Conservation (phyloP, 2,888 invertebrate species). For the Chrysopilus asiliformis region DNA sequence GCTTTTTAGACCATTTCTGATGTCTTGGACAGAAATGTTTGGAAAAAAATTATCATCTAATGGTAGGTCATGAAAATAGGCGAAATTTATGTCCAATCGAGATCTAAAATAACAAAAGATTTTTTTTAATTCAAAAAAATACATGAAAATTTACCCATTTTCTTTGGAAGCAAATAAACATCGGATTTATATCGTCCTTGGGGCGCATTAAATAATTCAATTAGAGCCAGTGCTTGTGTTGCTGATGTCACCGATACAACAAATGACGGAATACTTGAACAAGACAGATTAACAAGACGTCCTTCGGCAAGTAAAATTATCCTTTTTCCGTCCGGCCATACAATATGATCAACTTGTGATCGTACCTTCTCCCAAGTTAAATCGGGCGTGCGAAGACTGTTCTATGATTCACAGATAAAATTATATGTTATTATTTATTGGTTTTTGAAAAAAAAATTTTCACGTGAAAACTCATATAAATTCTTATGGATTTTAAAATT, state of each 20-base stretch:
- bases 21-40: no score
- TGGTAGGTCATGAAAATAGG: no score
- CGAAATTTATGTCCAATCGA: no score
- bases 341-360: constrained; percentile 96
- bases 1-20: no score
- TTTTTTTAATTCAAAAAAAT: no score
- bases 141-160: constrained; percentile 85
- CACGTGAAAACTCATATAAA: not conserved
- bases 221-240: constrained; percentile 91
- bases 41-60: no score
- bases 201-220: constrained; percentile 94
- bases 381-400: constrained; percentile 83
- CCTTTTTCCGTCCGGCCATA: constrained; percentile 95
- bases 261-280: constrained; percentile 94
- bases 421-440: no score
- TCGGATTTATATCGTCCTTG: constrained; percentile 90
- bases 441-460: no score
- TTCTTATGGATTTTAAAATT: no score
- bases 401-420: constrained; percentile 38
- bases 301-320: constrained; percentile 91
- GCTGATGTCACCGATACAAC: constrained; percentile 96
- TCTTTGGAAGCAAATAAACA: constrained; percentile 94
- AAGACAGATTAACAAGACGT: constrained; percentile 87
- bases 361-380: constrained; percentile 94
- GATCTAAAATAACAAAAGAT: no score